A percentile compares a stretch with the other conserved stretches of the same genome.
Conservation (phyloP, 2,113 vertebrate species). For the Spheniscus mendiculus region DNA sequence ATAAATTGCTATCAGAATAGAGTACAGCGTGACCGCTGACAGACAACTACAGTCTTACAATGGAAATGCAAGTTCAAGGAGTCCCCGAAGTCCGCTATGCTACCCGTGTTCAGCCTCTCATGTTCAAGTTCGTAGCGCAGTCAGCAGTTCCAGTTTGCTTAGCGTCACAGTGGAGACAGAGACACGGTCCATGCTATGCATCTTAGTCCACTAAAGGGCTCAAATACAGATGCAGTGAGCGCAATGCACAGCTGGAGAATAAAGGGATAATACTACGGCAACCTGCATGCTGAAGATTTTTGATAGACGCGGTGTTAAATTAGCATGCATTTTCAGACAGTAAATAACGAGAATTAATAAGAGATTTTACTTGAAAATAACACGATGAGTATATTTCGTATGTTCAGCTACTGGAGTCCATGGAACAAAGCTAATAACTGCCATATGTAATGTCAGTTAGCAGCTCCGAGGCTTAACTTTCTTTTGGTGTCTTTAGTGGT, state of each 20-base stretch:
- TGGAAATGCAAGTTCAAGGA: not conserved
- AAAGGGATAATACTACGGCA: not conserved
- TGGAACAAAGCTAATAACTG: not conserved
- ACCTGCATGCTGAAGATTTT: not conserved
- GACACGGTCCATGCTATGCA: rapidly evolving
- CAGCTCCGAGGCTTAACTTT: not conserved
- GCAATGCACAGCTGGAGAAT: not conserved
- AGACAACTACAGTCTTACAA: rapidly evolving
- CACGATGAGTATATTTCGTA: rapidly evolving
- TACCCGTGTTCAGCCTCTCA: not conserved
- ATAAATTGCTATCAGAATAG: not conserved
- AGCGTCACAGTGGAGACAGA: not conserved
- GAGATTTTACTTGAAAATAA: not conserved
- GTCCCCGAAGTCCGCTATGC: rapidly evolving
- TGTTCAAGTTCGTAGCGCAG: not conserved
- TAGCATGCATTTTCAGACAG: not conserved
- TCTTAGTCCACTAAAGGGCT: not conserved
- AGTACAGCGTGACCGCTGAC: not conserved
- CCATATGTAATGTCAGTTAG: not conserved
- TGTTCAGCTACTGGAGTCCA: not conserved
- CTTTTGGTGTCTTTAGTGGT: not conserved
- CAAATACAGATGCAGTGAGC: not conserved
- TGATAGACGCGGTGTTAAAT: not conserved
- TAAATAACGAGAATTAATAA: not conserved
- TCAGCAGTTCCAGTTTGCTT: not conserved